Percentiles rank a stretch among this genome's conserved stretches.
Evolutionary conservation across 2,797 vertebrate species (phyloP).

Genomic region (Pampus argenteus): DNA sequence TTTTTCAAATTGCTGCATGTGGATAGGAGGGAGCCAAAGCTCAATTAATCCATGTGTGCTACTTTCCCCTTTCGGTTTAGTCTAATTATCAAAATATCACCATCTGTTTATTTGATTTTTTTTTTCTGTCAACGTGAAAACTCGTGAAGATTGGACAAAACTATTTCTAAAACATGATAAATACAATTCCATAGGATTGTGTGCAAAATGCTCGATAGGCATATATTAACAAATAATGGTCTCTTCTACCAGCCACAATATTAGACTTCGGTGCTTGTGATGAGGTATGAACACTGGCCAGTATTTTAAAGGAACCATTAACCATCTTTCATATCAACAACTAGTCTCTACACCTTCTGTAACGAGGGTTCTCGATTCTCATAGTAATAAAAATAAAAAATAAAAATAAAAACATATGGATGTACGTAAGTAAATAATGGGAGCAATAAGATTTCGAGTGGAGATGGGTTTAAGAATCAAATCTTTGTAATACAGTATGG

Average conservation of each 20-base stretch:
- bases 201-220: constrained; percentile 81
- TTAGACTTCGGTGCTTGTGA: constrained; percentile 65
- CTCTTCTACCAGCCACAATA: constrained; percentile 58
- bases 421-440: constrained; percentile 40
- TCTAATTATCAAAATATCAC: constrained; percentile 49
- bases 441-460: constrained; percentile 43
- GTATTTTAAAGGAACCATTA: constrained; percentile 56
- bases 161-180: constrained; percentile 62
- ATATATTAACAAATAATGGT: constrained; percentile 69
- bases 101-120: constrained; percentile 33
- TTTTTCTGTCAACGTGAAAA: constrained; percentile 16
- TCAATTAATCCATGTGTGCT: constrained; percentile 68
- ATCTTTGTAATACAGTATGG: constrained; percentile 51
- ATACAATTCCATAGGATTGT: constrained; percentile 84
- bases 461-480: constrained; percentile 40
- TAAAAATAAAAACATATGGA: constrained; percentile 20
- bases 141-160: constrained; percentile 48
- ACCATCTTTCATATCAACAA: constrained; percentile 49
- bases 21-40: constrained; percentile 53
- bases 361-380: constrained; percentile 33
- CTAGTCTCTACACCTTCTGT: constrained; percentile 29
- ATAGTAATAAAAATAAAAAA: constrained; percentile 20
- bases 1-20: constrained; percentile 56
- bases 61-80: constrained; percentile 63
- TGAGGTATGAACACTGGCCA: constrained; percentile 74